phyloP scores from a whole-genome alignment of 1,140 invertebrate genomes.

The Drosophila ambigua region DNA sequence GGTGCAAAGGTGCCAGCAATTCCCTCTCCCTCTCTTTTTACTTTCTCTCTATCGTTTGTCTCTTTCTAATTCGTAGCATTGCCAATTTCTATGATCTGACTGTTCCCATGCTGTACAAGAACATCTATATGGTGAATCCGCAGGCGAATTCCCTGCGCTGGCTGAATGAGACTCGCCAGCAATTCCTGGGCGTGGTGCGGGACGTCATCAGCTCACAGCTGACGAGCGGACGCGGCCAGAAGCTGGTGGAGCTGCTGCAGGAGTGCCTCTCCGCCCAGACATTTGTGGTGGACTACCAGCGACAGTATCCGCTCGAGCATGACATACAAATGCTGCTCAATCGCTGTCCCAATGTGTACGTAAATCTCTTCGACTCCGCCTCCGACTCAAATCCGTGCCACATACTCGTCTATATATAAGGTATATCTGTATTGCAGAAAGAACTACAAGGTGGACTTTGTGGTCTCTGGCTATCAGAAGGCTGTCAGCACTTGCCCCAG shows the following conservation, averaged over 20 bases:
- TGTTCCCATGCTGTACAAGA: constrained; percentile 87
- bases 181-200: constrained; percentile 84
- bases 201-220: constrained; percentile 50
- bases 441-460: constrained; percentile 85
- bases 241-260: constrained; percentile 86
- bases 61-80: constrained; percentile 84
- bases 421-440: constrained; percentile 84
- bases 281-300: constrained; percentile 89
- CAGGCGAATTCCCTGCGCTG: constrained; percentile 62
- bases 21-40: too few relatives aligned
- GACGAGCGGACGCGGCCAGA: constrained; percentile 79
- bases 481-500: constrained; percentile 46
- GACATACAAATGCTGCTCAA: constrained; percentile 86
- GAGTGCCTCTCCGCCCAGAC: constrained; percentile 87
- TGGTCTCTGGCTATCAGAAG: constrained; percentile 76
- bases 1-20: constrained; percentile 58
- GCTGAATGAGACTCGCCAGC: constrained; percentile 84
- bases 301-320: constrained; percentile 86
- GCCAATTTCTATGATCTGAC: constrained; percentile 87
- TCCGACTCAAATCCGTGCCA: not conserved
- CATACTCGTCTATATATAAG: too few relatives aligned
- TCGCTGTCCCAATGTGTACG: constrained; percentile 87
- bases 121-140: constrained; percentile 78
- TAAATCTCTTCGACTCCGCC: constrained; percentile 75
- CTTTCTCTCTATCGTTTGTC: not conserved